Base-by-base conservation (phyloP, 1,140 invertebrate species). In the Hyposmocoma kahamanoa region DNA sequence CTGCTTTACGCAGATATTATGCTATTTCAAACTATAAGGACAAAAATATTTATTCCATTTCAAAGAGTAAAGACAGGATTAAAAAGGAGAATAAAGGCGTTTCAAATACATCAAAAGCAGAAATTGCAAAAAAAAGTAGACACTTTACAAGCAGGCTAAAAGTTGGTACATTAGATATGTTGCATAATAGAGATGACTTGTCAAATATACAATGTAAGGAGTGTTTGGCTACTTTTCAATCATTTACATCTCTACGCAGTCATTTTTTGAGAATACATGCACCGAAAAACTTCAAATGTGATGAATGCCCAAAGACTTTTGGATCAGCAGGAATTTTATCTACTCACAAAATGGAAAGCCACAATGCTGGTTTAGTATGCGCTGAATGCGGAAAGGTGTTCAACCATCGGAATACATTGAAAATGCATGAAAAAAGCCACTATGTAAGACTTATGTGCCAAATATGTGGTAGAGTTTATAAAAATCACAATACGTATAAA, bases 191-290 rank as follows among this genome's bases (percentile, higher is more conserved):
- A 41, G 38, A 21, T 41, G 15, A 9, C 3, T 21, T 11, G 11
- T 20, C 9, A 21, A 28, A n/a, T n/a, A 5, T 76, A 5, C 67
- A 65, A 47, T 83, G 74, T 48, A 79, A 73, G 43, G 56, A 42
- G 8, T 83, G 77, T 42, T 50, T 63, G 8, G 75, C 68, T 47
- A 36, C 46, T 5, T 79, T 66, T 56, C 59, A 59, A n/a, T 61
- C 59, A 9, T 26, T 69, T 20, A 67, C 65, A 20, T 74, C 62
- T 39, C 58, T 80, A 42, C 66, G 70, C 13, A 75, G 66, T 26
- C 80, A 84, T 54, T 82, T 46, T 41, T 69, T 78, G n/a, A 64
- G 78, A 47, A 65, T 78, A 0, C 80, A 84, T 60, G 72, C 76
- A 17, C 74, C 76, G 13, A 84, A 84, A 54, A 51, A 44, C 1